Evolutionary conservation across 2,113 vertebrate species (phyloP), one percentile per base, ranked within the genome.

Genomic region (Cricetomys ansorgei): DNA sequence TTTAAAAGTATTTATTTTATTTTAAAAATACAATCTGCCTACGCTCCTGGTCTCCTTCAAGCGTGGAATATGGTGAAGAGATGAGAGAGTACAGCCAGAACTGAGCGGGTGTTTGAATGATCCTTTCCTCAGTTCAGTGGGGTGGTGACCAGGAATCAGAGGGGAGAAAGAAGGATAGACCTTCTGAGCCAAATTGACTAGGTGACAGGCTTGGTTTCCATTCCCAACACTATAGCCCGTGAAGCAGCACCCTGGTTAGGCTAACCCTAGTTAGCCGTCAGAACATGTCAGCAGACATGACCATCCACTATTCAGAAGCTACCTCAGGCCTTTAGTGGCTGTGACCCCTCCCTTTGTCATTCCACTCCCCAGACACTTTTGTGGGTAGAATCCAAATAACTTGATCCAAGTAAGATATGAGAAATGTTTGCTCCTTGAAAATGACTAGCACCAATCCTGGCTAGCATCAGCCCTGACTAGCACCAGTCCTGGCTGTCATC

Each of bases 141-240:
- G 27, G 13, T 57, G 31, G 50, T 94, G 34, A 19, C 57, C 89
- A 48, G 87, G 25, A 96, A 40, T 19, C 72, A 67, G 72, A 72
- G 59, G 34, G 85, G 15, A 50, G 12, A 65, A 31, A 85, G 45
- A 50, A 37, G 57, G 89, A 31, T 86, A 76, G 13, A 43, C 92
- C n/a, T 50, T 3, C 40, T 17, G 0, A 25, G 76, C 57, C 65
- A 89, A 62, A 62, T 9, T 62, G n/a, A 62, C 10, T 89, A 29
- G 48, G 92, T 85, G 96, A 80, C 45, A n/a, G 25, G 31, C 96
- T 96, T 91, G 79, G 21, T 77, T 81, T 94, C 87, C 48, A 55
- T 70, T 91, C 37, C 67, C 72, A 85, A 88, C 31, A 9, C 50
- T 9, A 40, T 19, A 92, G n/a, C 12, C 48, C 12, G 23, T 79